Conservation (phyloP, 2,888 invertebrate species). For the Cantharis rufa region DNA sequence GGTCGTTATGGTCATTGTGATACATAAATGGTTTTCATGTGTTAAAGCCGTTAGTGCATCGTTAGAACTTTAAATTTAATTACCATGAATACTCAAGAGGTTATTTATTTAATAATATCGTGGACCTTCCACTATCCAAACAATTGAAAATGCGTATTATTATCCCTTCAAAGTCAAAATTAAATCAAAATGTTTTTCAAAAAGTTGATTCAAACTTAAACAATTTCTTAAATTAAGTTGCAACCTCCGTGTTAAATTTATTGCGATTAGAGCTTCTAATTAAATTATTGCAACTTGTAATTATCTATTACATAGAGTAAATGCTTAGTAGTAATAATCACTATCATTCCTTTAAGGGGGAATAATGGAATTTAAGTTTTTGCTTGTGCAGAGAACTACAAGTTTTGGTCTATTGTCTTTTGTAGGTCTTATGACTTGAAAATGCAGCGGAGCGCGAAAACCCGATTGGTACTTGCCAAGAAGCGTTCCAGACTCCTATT, state of each 20-base stretch:
- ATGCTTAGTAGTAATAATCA: conserved; percentile 17
- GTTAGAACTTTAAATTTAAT: conserved; percentile 25
- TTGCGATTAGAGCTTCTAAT: neutral
- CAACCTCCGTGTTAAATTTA: neutral
- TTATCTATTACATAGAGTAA: neutral
- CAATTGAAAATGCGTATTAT: neutral
- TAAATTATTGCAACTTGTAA: neutral
- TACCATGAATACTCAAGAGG: conserved; percentile 19
- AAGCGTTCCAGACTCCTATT: conserved; percentile 18
- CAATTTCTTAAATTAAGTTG: neutral
- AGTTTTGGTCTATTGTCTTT: conserved; percentile 22
- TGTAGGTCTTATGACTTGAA: conserved; percentile 12
- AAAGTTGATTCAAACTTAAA: neutral
- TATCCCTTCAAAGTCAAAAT: neutral
- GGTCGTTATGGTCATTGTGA: conserved; percentile 21
- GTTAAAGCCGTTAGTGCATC: conserved; percentile 19
- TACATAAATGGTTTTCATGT: conserved; percentile 25
- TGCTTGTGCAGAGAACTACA: conserved; percentile 15
- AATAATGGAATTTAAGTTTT: conserved; percentile 11
- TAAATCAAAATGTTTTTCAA: neutral
- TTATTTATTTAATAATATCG: conserved; percentile 13
- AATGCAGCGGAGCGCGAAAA: conserved; percentile 21
- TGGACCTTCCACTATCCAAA: neutral
- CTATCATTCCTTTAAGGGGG: conserved; percentile 16
- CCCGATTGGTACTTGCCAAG: conserved; percentile 23